A percentile compares a stretch with the other conserved stretches of the same genome.
Evolutionary conservation across 2,888 invertebrate genomes (phyloP).

Genomic region (Microctonus aethiopoides): DNA sequence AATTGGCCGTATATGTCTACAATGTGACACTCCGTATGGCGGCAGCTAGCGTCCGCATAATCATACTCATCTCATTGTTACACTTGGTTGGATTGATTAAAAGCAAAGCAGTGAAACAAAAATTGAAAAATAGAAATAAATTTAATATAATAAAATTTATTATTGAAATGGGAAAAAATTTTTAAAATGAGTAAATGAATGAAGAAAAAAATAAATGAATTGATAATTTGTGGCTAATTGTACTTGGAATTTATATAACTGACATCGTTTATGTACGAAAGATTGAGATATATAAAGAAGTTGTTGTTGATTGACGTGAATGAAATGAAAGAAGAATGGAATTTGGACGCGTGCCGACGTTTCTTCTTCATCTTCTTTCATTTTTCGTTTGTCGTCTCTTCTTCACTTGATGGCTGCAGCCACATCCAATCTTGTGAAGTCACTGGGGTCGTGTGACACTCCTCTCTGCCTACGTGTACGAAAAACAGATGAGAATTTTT

Average conservation of each 20-base stretch:
- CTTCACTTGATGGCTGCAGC: constrained; percentile 15
- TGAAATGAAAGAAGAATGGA: constrained; percentile 4
- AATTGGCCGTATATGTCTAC: constrained; percentile 98
- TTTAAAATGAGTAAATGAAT: neutral
- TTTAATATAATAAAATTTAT: neutral
- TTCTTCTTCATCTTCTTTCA: constrained; percentile 1
- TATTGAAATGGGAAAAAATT: neutral
- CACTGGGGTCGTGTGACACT: constrained; percentile 19
- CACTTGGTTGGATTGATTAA: constrained; percentile 8
- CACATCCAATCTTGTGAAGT: constrained; percentile 19
- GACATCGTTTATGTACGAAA: neutral
- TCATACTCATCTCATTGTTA: constrained; percentile 40
- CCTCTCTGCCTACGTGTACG: constrained; percentile 9
- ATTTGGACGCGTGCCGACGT: constrained; percentile 16
- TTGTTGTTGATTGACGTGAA: constrained; percentile 1
- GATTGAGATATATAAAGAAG: neutral
- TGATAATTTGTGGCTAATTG: neutral
- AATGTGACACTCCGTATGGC: constrained; percentile 80
- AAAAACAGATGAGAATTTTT: neutral
- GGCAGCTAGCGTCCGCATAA: constrained; percentile 66
- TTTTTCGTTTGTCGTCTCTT: neutral
- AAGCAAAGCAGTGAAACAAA: neutral
- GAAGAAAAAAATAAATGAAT: neutral
- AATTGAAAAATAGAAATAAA: neutral
- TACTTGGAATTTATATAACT: constrained; percentile 2